Base-by-base conservation (phyloP, 2,797 vertebrate genomes). In the Lepilemur ruficaudatus region DNA sequence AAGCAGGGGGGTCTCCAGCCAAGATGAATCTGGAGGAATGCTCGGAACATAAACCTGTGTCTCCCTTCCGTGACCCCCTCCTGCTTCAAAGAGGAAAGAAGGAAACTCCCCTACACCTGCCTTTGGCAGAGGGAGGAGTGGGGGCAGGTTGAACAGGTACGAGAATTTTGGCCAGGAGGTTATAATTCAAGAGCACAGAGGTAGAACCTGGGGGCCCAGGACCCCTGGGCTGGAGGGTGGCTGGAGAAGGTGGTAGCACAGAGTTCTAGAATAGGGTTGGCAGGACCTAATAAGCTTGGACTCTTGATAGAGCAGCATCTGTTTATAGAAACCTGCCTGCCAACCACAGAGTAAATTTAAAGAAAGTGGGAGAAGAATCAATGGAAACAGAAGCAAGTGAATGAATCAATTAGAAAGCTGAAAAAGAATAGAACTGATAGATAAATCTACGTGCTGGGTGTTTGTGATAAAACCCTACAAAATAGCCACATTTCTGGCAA, bases 391-490 rank as follows among this genome's bases (percentile, higher is more conserved):
- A 69, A 73, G n/a, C 57, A 73, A 88, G 91, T 14, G 17, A 61
- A 80, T 20, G 55, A 83, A 41, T 83, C 30, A 59, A 55, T n/a
- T 43, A 81, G 55, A 94, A 79, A 89, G 48, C 69, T 50, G 59
- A 55, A 91, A 61, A 59, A 87, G 3, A 92, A 5, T 52, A 46
- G 18, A 76, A 78, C 30, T 11, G 6, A 73, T 69, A 48, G 59
- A 32, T 48, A 73, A 50, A 79, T 59, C 59, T 63, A 61, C 83
- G 38, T 57, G 30, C 8, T 84, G 63, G 57, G 22, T 92, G 18
- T 25, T 72, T 23, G 7, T 48, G 63, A 93, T 43, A 70, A 91
- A 92, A 87, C 52, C 79, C n/a, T 83, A 46, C 52, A 75, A 91
- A 67, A 61, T 4, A 92, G 52, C 35, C 22, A 55, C 52, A 61